Percentiles rank a stretch among this genome's conserved stretches.
Conservation (phyloP, 2,113 vertebrate species). For the Aphelocoma coerulescens region DNA sequence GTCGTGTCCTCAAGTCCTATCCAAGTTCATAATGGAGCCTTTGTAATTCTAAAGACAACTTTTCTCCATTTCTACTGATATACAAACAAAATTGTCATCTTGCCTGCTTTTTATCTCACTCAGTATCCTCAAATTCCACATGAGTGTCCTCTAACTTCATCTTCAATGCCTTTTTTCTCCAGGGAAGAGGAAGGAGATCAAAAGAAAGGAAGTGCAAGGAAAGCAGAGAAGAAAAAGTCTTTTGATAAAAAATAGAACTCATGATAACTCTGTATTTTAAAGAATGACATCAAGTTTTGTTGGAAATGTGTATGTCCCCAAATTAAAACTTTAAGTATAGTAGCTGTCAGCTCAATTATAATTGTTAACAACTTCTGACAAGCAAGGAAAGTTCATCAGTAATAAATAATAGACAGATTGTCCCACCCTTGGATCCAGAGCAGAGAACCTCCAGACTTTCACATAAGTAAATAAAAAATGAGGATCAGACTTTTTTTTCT, state of each 20-base stretch:
- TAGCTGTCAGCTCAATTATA: background rate
- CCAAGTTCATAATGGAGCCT: background rate
- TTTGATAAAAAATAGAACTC: background rate
- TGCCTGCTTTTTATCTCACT: background rate
- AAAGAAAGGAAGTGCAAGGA: slow-evolving; percentile 1
- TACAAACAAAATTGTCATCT: background rate
- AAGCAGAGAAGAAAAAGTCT: background rate
- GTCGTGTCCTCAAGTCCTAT: fast-evolving
- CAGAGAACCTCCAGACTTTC: background rate
- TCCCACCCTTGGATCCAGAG: background rate
- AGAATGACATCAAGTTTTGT: background rate
- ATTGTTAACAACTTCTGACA: background rate
- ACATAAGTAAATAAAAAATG: background rate
- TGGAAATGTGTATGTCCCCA: background rate
- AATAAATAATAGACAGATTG: background rate
- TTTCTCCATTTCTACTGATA: background rate
- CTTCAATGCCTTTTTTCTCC: background rate
- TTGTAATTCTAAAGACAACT: background rate
- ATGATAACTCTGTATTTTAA: background rate
- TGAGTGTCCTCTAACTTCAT: background rate
- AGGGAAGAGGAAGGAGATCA: background rate
- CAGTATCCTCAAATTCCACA: background rate
- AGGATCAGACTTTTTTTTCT: background rate
- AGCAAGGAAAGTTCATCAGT: background rate
- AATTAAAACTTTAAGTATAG: background rate